A percentile compares a stretch with the other conserved stretches of the same genome.
Evolutionary conservation across 2,888 invertebrate species (phyloP).

Genomic region (Diarsia dahlii): DNA sequence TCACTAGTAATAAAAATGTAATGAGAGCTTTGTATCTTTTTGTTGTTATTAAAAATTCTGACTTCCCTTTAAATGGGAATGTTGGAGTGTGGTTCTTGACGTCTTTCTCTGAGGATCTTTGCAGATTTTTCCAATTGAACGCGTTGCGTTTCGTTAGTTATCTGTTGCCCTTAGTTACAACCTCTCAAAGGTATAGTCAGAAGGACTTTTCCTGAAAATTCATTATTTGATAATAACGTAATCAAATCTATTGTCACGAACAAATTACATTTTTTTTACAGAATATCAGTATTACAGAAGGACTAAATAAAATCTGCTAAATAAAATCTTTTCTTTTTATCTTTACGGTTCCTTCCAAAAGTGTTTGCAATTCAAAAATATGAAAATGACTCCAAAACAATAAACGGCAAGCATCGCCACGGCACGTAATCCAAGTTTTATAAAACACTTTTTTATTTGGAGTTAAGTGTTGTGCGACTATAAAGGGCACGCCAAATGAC

Average conservation of each 20-base stretch:
- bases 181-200: background rate
- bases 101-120: background rate
- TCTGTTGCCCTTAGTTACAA: background rate
- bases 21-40: conserved; percentile 63
- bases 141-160: background rate
- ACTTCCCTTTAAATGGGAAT: conserved; percentile 61
- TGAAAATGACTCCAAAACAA: conserved; percentile 67
- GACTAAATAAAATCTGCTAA: too few species aligned
- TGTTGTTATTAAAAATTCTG: conserved; percentile 66
- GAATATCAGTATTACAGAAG: too few species aligned
- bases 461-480: conserved; percentile 85
- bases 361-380: conserved; percentile 58
- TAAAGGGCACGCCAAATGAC: conserved; percentile 87
- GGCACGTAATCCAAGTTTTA: conserved; percentile 78
- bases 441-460: conserved; percentile 87
- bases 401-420: conserved; percentile 68
- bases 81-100: conserved; percentile 25
- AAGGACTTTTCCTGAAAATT: background rate
- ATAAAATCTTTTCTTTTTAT: background rate
- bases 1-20: conserved; percentile 69
- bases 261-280: too few species aligned
- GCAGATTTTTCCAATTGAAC: background rate
- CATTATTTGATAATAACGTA: background rate
- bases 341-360: conserved; percentile 8
- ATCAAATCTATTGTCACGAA: background rate